Base-by-base conservation (phyloP, 2,888 invertebrate species). In the Leptinotarsa peninsularis region DNA sequence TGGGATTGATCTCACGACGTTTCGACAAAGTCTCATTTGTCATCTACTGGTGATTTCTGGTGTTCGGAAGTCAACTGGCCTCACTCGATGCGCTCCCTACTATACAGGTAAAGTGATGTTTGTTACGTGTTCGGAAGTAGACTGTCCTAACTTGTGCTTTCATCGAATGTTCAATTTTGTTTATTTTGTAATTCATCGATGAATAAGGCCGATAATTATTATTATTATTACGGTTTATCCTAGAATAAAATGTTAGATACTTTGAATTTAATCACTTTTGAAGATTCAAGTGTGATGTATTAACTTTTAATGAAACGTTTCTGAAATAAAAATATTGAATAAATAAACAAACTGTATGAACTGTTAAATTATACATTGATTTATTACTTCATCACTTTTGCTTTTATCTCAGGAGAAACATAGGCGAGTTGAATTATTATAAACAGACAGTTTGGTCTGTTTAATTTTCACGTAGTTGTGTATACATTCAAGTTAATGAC, bases 361-460 rank as follows among this genome's bases (percentile, higher is more conserved):
- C 15, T 17, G 17, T 63, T 18, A n/a, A 17, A 43, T 33, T 15
- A n/a, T 58, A 10, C n/a, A 14, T 33, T 43, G 27, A 63, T 63
- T 63, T 63, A 27, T 43, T 63, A 63, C 33, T n/a, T 18, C 33
- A 27, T 17, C 27, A 63, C 63, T 63, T 43, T 63, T 43, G 27
- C 63, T 63, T 63, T n/a, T n/a, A 33, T 33, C 21, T 33, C n/a
- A 43, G 13, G 13, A 33, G n/a, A 63, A 17, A 14, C 4, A 10
- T 10, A 14, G n/a, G 4, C 15, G 63, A 33, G 63, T 27, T 33
- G 63, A 63, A 63, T 33, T 33, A n/a, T 33, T 43, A 33, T 63
- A 33, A 63, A 21, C 58, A 58, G 58, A 17, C 63, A 63, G 17
- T 63, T 27, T 63, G 17, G 33, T 14, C 23, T 63, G 56, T 63